Conservation (phyloP, 2,888 invertebrate species). For the Tridacna crocea region DNA sequence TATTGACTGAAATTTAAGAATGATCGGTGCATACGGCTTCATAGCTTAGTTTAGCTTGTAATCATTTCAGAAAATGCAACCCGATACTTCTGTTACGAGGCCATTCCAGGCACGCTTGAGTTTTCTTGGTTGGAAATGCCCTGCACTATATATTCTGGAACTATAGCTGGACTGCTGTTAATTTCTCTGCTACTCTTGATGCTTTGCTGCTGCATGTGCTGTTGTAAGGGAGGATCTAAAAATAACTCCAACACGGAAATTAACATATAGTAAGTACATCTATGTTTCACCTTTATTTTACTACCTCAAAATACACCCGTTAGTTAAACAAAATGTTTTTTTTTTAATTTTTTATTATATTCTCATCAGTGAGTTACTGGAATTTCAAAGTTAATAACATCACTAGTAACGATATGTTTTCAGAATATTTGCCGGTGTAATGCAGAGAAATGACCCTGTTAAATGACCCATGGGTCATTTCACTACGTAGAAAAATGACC, state of each 20-base stretch:
- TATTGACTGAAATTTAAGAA: background rate
- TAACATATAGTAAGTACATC: constrained; percentile 32
- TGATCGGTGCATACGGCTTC: background rate
- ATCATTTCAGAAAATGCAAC: constrained; percentile 51
- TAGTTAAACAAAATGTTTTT: no score
- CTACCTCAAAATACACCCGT: no score
- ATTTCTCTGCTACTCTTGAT: constrained; percentile 41
- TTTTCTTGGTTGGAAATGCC: constrained; percentile 66
- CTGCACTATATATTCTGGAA: constrained; percentile 61
- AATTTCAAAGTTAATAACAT: no score
- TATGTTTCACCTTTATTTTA: background rate
- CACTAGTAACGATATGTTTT: no score
- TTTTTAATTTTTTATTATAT: no score
- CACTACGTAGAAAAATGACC: no score
- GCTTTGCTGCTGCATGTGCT: constrained; percentile 46
- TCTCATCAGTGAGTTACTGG: no score
- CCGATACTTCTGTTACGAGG: constrained; percentile 64
- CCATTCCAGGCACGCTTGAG: constrained; percentile 55
- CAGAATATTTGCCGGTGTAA: no score
- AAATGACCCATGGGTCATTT: no score
- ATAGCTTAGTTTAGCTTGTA: background rate
- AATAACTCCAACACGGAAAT: constrained; percentile 14
- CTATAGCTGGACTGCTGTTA: constrained; percentile 52
- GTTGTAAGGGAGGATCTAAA: constrained; percentile 32
- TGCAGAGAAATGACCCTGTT: no score